Percentiles rank a stretch among this genome's conserved stretches.
These are phyloP conservation scores for Ochotona princeps DNA, from an alignment of 2,113 vertebrate genomes.

Conservation along the genomic window DNA sequence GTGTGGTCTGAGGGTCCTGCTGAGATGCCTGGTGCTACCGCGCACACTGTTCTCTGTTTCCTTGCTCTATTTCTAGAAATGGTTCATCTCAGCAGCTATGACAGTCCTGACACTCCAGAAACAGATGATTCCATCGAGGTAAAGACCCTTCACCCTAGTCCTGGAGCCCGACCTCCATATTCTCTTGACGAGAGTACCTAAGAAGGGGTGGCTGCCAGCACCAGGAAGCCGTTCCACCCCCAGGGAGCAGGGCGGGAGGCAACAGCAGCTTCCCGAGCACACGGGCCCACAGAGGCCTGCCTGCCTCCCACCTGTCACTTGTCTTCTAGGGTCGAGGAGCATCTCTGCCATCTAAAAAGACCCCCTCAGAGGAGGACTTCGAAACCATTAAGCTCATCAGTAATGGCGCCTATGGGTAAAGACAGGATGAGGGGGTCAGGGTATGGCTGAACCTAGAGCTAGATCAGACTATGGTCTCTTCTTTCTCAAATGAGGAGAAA, in stretches of 20 bases:
- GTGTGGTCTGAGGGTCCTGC: not conserved
- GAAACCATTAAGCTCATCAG: slow-evolving; percentile 99
- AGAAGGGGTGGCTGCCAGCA: not conserved
- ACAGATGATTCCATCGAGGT: slow-evolving; percentile 95
- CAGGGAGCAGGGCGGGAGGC: not conserved
- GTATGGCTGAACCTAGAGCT: not conserved
- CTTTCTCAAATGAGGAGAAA: not conserved
- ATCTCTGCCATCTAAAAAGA: slow-evolving; percentile 90
- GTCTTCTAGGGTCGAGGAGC: slow-evolving; percentile 88
- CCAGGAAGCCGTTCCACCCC: not conserved
- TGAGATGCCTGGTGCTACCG: not conserved
- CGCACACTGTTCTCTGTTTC: slow-evolving; percentile 48
- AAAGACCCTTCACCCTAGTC: slow-evolving; percentile 72
- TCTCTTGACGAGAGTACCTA: not conserved
- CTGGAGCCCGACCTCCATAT: not conserved
- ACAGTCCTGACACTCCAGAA: slow-evolving; percentile 96
- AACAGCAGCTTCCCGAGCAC: not conserved
- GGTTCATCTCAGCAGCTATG: slow-evolving; percentile 97
- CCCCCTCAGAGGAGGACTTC: slow-evolving; percentile 96
- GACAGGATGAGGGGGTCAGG: not conserved
- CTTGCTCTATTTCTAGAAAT: slow-evolving; percentile 91
- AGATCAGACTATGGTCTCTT: slow-evolving; percentile 12
- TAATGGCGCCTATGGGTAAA: slow-evolving; percentile 96
- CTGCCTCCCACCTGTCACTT: not conserved
- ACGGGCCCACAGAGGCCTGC: not conserved